Evolutionary conservation across 2,888 invertebrate species (phyloP), one percentile per base, ranked within the genome.

Genomic region (Volucella inflata): DNA sequence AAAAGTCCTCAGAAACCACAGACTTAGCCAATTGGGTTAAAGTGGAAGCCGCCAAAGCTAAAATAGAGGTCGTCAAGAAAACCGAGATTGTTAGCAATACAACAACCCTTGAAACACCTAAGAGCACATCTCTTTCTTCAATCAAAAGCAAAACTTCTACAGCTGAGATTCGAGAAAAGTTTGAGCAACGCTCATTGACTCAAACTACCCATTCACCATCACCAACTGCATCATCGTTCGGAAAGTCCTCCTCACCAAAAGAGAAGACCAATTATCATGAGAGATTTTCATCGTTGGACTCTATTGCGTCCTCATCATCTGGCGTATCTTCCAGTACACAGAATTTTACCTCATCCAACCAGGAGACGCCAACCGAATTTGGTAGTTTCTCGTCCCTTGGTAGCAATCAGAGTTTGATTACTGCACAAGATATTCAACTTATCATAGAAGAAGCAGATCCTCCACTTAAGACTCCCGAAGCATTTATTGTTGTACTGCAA

Each of bases 371-470:
- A 51, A 92, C 91, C 2, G 92, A 92, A 46, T 92, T 92, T 62
- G 92, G 92, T 57, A 92, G 92, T 87, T 92, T 92, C 88, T 92
- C 92, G 8, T 92, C 92, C 70, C 88, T 92, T 89, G 92, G 92
- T 87, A 92, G 92, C 88, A 92, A 92, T 89, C 92, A 92, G 88
- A 92, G 92, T 62, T 87, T 92, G 89, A 92, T 92, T 60, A 92
- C 92, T 74, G 91, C 92, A 48, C 92, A 92, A 89, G 95, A 95
- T 90, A 91, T 95, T 74, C 94, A 94, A 82, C 93, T 94, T 89
- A 92, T 95, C 79, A 94, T 95, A 65, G 95, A 95, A 88, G 95
- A 95, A 87, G 95, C 95, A 3, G 94, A 94, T 89, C 94, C 94
- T 83, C 94, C 94, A n/a, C 90, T 95, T 30, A 95, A 90, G 93